Evolutionary conservation across 2,888 invertebrate genomes (phyloP).

Genomic region (Drosophila mimetica): DNA sequence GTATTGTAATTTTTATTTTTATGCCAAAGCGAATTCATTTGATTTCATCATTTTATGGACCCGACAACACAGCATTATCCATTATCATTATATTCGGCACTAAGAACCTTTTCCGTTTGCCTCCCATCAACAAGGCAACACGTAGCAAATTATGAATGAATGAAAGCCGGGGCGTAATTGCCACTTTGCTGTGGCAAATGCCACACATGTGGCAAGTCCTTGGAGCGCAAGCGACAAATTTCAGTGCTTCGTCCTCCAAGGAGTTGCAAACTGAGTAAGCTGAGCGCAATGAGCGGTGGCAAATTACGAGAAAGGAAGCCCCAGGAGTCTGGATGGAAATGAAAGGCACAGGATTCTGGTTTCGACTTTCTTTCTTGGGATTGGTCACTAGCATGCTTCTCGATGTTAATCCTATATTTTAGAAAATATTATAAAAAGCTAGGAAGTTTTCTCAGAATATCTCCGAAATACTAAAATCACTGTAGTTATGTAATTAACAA

Average conservation of each 20-base stretch:
- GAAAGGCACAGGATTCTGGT: neutral
- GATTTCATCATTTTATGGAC: slow-evolving; percentile 70
- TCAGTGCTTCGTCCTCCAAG: slow-evolving; percentile 10
- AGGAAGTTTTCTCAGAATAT: too few species aligned
- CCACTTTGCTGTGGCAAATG: slow-evolving; percentile 18
- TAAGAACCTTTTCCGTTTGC: neutral
- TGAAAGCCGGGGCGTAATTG: slow-evolving; percentile 55
- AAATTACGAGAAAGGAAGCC: slow-evolving; percentile 5
- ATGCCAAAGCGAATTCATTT: slow-evolving; percentile 56
- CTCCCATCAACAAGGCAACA: slow-evolving; percentile 53
- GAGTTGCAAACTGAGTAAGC: slow-evolving; percentile 15
- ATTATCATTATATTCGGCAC: slow-evolving; percentile 41
- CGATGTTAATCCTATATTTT: too few species aligned
- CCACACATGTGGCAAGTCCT: slow-evolving; percentile 25
- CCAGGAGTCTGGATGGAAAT: slow-evolving; percentile 7
- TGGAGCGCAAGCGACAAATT: slow-evolving; percentile 27
- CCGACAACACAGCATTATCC: slow-evolving; percentile 47
- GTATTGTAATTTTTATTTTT: slow-evolving; percentile 66
- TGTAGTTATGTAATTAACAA: too few species aligned
- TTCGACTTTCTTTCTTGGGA: neutral
- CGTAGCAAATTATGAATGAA: slow-evolving; percentile 77
- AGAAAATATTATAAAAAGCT: too few species aligned
- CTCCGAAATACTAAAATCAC: too few species aligned
- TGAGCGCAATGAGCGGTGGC: slow-evolving; percentile 6
- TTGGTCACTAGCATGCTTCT: neutral